phyloP scores from a whole-genome alignment of 2,113 vertebrate genomes.

The Cacatua alba region DNA sequence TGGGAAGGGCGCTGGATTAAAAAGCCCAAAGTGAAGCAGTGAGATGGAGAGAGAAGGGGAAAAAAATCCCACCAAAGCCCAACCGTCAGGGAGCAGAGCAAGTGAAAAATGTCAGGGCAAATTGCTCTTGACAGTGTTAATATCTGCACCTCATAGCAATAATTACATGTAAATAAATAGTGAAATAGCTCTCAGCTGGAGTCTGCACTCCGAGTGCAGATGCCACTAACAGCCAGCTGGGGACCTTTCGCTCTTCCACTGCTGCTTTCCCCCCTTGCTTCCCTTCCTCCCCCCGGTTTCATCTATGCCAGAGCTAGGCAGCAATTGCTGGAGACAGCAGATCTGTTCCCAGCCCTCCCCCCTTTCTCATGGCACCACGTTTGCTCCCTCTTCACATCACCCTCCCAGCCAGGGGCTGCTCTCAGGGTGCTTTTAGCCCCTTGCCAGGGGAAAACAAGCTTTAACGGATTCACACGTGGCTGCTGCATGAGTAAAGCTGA shows the following conservation, averaged over 20 bases:
- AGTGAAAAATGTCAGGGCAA: constrained; percentile 99
- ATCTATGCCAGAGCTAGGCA: not conserved
- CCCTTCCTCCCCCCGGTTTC: not conserved
- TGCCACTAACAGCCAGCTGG: constrained; percentile 87
- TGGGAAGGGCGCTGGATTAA: constrained; percentile 62
- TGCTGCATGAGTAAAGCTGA: rapidly evolving
- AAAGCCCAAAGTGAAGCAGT: not conserved
- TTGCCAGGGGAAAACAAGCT: not conserved
- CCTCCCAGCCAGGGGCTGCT: not conserved
- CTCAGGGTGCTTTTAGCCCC: not conserved
- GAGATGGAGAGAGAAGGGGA: not conserved
- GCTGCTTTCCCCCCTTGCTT: not conserved
- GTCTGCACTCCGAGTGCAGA: constrained; percentile 79
- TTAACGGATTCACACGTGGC: not conserved
- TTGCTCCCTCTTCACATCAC: not conserved
- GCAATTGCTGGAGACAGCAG: not conserved
- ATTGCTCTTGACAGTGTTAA: constrained; percentile 99
- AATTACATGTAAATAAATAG: constrained; percentile 99
- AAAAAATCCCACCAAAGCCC: constrained; percentile 65
- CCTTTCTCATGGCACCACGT: not conserved
- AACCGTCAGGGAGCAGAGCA: constrained; percentile 84
- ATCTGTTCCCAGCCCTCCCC: not conserved
- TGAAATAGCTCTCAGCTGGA: constrained; percentile 99
- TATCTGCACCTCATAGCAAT: constrained; percentile 99
- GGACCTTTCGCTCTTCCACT: constrained; percentile 70